Evolutionary conservation across 2,113 vertebrate genomes (phyloP), one percentile per base, ranked within the genome.

Genomic region (Macrotus californicus): DNA sequence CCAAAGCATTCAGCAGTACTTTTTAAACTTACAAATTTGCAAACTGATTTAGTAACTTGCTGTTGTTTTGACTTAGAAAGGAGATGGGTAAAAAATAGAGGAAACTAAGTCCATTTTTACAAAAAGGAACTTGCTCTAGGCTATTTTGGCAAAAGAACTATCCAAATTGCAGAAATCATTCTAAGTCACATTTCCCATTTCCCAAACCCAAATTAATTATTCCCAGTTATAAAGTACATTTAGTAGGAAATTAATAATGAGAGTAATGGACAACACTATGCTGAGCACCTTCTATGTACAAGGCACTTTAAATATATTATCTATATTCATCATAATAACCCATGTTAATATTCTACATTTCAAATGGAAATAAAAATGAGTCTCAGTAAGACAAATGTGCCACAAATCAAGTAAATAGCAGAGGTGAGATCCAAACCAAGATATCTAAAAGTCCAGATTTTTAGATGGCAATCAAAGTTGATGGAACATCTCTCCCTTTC

Each of bases 151-250:
- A 87, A 87, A 92, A 93, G 61, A 94, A 72, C 16, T 86, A 81
- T 36, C 85, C 18, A 86, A 52, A 73, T 54, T 75, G 31, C 4
- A 92, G 41, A 95, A 87, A 70, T 93, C 31, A 93, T 43, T 76
- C n/a, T 81, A 89, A 86, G 39, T 84, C 72, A 91, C 46, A 82
- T 72, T 72, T 86, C 59, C 13, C n/a, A 94, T 61, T 92, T 91
- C 90, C 73, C 46, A 94, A 96, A 95, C 34, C 10, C 64, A 87
- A 82, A 95, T 79, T 39, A 80, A 59, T 79, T 95, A 95, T 70
- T 93, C 92, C 31, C 52, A 92, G n/a, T 54, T 95, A 36, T 56
- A 86, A 90, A 83, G 91, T 52, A 39, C 11, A 84, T 48, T 92
- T 86, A 73, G 56, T n/a, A 92, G 50, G 22, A 95, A 91, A 94